Base-by-base conservation (phyloP, 2,113 vertebrate species). In the Daboia siamensis region DNA sequence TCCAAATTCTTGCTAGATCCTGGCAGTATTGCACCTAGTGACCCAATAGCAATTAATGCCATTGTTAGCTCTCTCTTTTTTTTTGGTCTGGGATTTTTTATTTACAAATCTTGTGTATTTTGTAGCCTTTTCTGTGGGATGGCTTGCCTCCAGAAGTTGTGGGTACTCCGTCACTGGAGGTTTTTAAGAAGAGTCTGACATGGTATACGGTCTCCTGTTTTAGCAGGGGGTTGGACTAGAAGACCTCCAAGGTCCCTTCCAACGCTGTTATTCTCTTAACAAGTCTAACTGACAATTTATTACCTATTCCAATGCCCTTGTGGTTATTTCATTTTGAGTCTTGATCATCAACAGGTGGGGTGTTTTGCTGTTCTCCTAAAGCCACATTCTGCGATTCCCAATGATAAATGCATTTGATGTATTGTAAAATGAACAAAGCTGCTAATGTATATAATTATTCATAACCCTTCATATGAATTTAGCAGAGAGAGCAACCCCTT, bases 401-500 rank as follows among this genome's bases (percentile, higher is more conserved):
- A 90, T 86, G 86, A 96, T 94, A 93, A 94, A 92, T 57, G 8
- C 80, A 90, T 51, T 94, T 94, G 90, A 94, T 95, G 93, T 95
- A 96, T 84, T 94, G 87, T 88, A 94, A 94, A 96, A 97, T 93
- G 95, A 96, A 96, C 94, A 95, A 56, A 90, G 94, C 95, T 94
- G 96, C 88, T 97, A 95, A 97, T 94, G 51, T 54, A 84, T 88
- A 86, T 89, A 88, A 91, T 95, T 97, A 95, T 96, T 96, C 95
- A 95, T 93, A 93, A 89, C 46, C 90, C 29, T 92, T 88, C 93
- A 29, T 44, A 13, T 21, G 87, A 96, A 95, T 91, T 94, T 96
- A 95, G 95, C 95, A 95, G 96, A 97, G 94, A 92, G 91, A 97
- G 95, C 95, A 97, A 93, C 94, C 84, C 29, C 84, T 94, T 95